Conservation (phyloP, 2,113 vertebrate species). For the Morone chrysops region DNA sequence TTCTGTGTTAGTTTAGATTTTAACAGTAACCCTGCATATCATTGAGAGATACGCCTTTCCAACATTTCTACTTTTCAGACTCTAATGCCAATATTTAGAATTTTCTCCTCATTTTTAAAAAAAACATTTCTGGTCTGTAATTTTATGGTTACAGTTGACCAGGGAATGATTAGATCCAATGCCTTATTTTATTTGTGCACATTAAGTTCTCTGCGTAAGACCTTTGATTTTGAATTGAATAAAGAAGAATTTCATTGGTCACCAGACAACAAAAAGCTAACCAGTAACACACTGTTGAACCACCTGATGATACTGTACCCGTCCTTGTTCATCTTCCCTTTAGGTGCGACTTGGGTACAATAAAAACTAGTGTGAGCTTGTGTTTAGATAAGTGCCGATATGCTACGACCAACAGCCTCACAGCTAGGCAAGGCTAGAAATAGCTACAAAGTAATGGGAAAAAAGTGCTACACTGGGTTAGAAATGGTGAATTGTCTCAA, state of each 20-base stretch:
- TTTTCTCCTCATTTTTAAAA: not conserved
- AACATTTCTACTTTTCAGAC: conserved; percentile 21
- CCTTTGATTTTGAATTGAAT: conserved; percentile 16
- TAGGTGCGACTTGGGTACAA: conserved; percentile 1
- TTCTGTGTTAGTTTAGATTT: conserved; percentile 23
- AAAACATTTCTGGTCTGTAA: not conserved
- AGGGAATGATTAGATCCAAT: not conserved
- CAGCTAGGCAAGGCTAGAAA: not conserved
- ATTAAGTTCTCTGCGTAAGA: not conserved
- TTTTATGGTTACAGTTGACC: conserved; percentile 4
- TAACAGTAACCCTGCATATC: conserved; percentile 36
- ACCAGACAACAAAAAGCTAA: conserved; percentile 10
- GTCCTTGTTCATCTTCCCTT: not conserved
- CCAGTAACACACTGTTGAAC: not conserved
- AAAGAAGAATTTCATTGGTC: not conserved
- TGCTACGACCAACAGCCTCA: conserved; percentile 18
- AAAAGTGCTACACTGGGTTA: conserved; percentile 17
- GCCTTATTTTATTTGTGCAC: conserved; percentile 33
- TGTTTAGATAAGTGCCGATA: conserved; percentile 41
- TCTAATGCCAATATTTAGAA: conserved; percentile 10
- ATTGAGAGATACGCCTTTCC: conserved; percentile 4
- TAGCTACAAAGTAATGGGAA: not conserved
- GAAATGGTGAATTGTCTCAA: conserved; percentile 1
- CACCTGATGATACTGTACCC: not conserved
- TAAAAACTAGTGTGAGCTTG: not conserved